Evolutionary conservation across 2,113 vertebrate species (phyloP), one percentile per base, ranked within the genome.

Genomic region (Brachyhypopomus occidentalis): DNA sequence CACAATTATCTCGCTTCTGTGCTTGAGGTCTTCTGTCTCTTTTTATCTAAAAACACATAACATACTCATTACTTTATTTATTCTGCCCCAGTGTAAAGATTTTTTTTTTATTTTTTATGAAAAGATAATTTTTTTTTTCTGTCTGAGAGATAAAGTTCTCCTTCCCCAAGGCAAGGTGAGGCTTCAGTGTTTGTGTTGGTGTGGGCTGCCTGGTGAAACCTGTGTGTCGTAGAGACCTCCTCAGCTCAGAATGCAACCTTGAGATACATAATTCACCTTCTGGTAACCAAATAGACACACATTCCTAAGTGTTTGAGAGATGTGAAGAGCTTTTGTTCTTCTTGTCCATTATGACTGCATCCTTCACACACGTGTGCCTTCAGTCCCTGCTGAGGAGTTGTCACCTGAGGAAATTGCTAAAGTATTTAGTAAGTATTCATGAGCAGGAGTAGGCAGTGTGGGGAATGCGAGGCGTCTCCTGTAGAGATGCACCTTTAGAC

Each of bases 401-500:
- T 85, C 88, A 84, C 89, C 86, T 92, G 90, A 91, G 91, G 88
- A 89, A 91, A 83, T 41, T 88, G 79, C 77, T n/a, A 84, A 89
- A 84, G 85, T 67, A 74, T 86, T 83, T 88, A 79, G 75, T 84
- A 89, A 84, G 85, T 71, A 72, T 87, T 83, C 59, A 66, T 83
- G 82, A 89, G 82, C 84, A 79, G 85, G 81, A 78, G 84, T 79
- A 86, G 81, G 89, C 60, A 77, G 58, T 66, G 89, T 56, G 77
- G 87, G 86, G 88, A 88, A 87, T 88, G 88, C 92, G 91, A 89
- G 90, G 91, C 88, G 90, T 88, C 66, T 85, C 89, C 90, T 94
- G 92, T 91, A 88, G 84, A 82, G 87, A 91, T 89, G 88, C 79
- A 82, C 81, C 90, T 85, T 89, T 90, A 91, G 79, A 81, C 86